phyloP scores from a whole-genome alignment of 2,797 vertebrate species.

The Jordanella pulchra region DNA sequence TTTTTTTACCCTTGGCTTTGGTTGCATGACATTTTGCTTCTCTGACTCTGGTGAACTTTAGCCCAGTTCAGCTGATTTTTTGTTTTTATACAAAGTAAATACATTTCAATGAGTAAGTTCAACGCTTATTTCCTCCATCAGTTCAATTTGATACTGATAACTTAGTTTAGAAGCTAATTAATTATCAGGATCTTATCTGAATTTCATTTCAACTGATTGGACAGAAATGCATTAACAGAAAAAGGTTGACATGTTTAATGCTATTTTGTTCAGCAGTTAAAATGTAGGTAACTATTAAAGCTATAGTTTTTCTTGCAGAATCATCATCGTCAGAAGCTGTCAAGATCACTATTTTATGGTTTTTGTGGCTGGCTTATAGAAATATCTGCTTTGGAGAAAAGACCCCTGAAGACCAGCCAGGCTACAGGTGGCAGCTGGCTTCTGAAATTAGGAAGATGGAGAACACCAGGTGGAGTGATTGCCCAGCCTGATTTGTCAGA shows the following conservation, averaged over 20 bases:
- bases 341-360: background rate
- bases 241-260: background rate
- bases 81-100: too few relatives aligned
- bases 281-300: background rate
- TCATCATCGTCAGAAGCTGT: too few relatives aligned
- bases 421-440: background rate
- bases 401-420: background rate
- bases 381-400: background rate
- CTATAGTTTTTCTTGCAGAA: background rate
- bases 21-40: too few relatives aligned
- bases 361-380: background rate
- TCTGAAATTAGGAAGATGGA: slow-evolving; percentile 1
- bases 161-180: too few relatives aligned
- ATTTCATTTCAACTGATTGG: background rate
- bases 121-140: too few relatives aligned
- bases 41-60: too few relatives aligned
- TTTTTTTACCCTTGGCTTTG: too few relatives aligned
- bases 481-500: background rate
- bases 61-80: too few relatives aligned
- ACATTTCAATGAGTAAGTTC: too few relatives aligned
- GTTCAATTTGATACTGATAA: too few relatives aligned
- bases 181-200: background rate
- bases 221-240: background rate
- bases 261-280: background rate
- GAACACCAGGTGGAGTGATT: background rate